These are phyloP conservation scores for Ateles fusciceps DNA, from an alignment of 2,797 vertebrate genomes.

Conservation along the genomic window DNA sequence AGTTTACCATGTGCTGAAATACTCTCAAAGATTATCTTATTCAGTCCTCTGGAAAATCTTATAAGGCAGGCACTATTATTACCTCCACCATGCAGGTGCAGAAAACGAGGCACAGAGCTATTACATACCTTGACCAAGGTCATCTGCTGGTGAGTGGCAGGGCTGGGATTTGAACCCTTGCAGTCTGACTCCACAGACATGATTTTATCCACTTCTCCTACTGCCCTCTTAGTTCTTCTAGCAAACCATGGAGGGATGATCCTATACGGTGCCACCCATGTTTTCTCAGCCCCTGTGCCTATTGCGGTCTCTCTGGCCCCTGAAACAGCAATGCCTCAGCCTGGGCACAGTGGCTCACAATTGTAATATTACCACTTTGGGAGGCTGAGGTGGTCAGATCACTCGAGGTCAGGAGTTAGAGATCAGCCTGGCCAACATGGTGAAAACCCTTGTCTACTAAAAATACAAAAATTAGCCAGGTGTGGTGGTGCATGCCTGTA, in stretches of 20 bases:
- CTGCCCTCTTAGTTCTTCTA: not conserved
- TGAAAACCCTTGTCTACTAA: not conserved
- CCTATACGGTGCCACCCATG: accelerated
- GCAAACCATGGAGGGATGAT: not conserved
- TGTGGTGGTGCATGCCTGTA: not conserved
- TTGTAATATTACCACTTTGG: not conserved
- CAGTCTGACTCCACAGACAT: accelerated
- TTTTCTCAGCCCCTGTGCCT: not conserved
- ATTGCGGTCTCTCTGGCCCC: not conserved
- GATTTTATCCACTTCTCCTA: not conserved
- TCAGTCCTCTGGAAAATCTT: not conserved
- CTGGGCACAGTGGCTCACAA: not conserved
- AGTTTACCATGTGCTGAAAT: not conserved
- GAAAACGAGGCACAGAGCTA: not conserved
- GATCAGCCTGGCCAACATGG: not conserved
- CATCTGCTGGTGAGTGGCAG: not conserved
- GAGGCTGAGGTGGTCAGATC: not conserved
- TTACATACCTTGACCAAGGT: not conserved
- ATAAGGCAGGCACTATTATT: not conserved
- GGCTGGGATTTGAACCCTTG: not conserved
- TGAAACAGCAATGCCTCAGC: not conserved
- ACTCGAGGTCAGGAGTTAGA: not conserved
- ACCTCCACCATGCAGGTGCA: not conserved
- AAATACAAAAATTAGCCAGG: not conserved
- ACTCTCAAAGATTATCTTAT: not conserved